A percentile compares a stretch with the other conserved stretches of the same genome.
Conservation (phyloP, 2,797 vertebrate genomes). For the Hybognathus amarus region DNA sequence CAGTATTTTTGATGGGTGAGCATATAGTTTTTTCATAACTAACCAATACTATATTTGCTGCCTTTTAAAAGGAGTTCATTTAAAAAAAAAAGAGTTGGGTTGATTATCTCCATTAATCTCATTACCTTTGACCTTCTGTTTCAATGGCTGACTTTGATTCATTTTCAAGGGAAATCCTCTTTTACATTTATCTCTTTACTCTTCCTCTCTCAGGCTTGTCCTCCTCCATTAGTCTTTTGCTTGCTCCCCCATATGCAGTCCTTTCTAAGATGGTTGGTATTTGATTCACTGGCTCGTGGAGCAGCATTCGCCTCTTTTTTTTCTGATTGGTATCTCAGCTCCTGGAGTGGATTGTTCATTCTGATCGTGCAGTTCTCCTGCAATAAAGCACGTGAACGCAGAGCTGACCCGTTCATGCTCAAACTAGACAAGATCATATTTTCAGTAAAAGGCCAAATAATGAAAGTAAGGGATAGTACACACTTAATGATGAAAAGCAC, state of each 20-base stretch:
- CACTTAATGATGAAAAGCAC: conserved; percentile 46
- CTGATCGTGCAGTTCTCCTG: conserved; percentile 28
- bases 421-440: conserved; percentile 12
- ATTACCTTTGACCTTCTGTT: conserved; percentile 49
- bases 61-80: conserved; percentile 7
- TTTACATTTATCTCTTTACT: conserved; percentile 55
- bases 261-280: conserved; percentile 52
- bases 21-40: not conserved
- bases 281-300: conserved; percentile 54
- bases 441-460: conserved; percentile 1
- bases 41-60: not conserved
- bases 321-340: conserved; percentile 60
- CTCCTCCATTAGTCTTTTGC: conserved; percentile 40
- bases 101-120: conserved; percentile 54
- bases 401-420: not conserved
- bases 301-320: conserved; percentile 49
- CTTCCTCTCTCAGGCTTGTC: conserved; percentile 40
- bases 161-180: conserved; percentile 54
- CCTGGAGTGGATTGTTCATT: conserved; percentile 44
- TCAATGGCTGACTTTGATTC: conserved; percentile 50
- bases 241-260: conserved; percentile 35
- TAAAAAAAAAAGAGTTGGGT: conserved; percentile 4
- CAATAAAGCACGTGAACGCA: conserved; percentile 27
- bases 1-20: not conserved
- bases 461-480: not conserved